Base-by-base conservation (phyloP, 1,140 invertebrate genomes). In the Phthorimaea operculella region DNA sequence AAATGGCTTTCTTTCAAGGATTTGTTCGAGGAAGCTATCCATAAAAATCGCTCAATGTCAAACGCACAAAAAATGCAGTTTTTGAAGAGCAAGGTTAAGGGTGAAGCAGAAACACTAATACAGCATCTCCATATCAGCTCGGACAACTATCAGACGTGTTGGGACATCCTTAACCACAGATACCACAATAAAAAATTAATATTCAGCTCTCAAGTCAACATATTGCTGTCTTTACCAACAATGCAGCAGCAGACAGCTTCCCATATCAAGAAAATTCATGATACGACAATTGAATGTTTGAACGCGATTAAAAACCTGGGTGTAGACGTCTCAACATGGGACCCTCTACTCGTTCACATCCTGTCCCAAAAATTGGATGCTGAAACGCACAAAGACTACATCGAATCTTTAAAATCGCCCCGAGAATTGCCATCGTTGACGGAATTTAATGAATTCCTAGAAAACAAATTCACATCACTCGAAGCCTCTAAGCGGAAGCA, bases 1-100 rank as follows among this genome's bases (percentile, higher is more conserved):
- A 16, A 53, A n/a, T 64, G 62, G 62, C 45, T 58, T 8, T 64
- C 59, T 8, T 64, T 64, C 34, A 60, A 64, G 42, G 59, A 64
- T 45, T 33, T 64, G 15, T 64, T 60, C 33, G 51, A 6, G 9
- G 62, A 64, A 55, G 17, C 59, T 2, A 61, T 64, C 12, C 62
- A 64, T 17, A 51, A 44, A 4, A 64, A 64, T 47, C 51, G 16
- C 7, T 53, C 51, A 6, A 51, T 63, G n/a, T 57, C 55, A 4
- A 55, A 39, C 11, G 58, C 58, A 10, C 55, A 57, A 33, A 66
- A 59, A 51, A 49, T 45, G 44, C 44, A 47, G 44, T 47, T 47
- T 15, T 16, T 47, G 12, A 47, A 47, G 15, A 47, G 51, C 51
- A 62, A 59, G 28, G 44, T 66, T 5, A 11, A 33, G 10, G 60